phyloP scores from a whole-genome alignment of 2,113 vertebrate species.

The Hydrolagus affinis region DNA sequence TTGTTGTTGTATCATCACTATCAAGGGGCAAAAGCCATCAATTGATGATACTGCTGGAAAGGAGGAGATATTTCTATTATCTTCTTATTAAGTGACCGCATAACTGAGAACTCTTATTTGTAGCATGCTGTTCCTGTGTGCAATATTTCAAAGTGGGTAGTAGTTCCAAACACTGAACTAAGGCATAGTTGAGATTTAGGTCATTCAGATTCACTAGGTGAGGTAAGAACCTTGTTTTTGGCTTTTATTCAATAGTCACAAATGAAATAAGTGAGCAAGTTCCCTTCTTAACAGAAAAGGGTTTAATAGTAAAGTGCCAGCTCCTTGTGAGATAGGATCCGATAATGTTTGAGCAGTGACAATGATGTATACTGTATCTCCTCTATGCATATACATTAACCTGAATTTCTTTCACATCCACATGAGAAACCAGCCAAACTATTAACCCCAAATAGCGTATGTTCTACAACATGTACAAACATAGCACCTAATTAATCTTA shows the following conservation, averaged over 20 bases:
- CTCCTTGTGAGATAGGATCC: not conserved
- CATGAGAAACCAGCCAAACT: not conserved
- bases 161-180: too few relatives aligned
- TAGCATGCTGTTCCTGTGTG: not conserved
- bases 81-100: too few relatives aligned
- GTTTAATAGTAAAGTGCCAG: not conserved
- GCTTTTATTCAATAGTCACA: not conserved
- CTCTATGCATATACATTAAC: conserved; percentile 12
- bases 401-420: not conserved
- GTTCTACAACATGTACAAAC: not conserved
- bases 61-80: too few relatives aligned
- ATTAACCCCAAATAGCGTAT: conserved; percentile 10
- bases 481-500: not conserved
- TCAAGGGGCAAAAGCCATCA: too few relatives aligned
- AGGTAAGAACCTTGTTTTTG: not conserved
- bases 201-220: not conserved
- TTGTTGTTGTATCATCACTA: too few relatives aligned
- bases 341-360: conserved; percentile 14
- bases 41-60: too few relatives aligned
- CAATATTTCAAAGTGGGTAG: not conserved
- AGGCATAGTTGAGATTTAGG: too few relatives aligned
- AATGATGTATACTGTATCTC: not conserved
- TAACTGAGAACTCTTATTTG: conserved; percentile 5
- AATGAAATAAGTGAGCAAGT: conserved; percentile 4
- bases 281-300: not conserved